Conservation (phyloP, 2,113 vertebrate genomes). For the Leiothrix lutea region DNA sequence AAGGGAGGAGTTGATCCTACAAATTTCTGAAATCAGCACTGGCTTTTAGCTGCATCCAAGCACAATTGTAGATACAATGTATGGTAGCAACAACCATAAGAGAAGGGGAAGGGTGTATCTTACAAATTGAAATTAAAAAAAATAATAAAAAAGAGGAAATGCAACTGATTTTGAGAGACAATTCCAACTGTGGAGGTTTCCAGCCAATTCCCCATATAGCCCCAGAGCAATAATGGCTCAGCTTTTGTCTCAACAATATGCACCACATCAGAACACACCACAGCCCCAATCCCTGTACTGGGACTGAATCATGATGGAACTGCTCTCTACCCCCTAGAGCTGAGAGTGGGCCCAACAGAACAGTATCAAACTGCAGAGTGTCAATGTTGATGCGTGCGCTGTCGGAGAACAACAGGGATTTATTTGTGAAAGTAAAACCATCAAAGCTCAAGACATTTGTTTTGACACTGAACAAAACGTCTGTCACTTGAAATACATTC, state of each 20-base stretch:
- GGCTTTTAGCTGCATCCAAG: background rate
- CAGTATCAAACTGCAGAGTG: background rate
- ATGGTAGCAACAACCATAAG: background rate
- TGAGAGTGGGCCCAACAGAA: background rate
- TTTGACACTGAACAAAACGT: background rate
- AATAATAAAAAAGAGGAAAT: background rate
- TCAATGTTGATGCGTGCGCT: rapidly evolving
- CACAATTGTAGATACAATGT: background rate
- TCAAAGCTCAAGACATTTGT: background rate
- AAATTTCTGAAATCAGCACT: background rate
- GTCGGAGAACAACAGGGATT: background rate
- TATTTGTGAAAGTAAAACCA: background rate
- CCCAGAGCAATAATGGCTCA: background rate
- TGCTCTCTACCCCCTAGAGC: background rate
- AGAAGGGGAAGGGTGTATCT: background rate
- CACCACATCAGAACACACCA: background rate
- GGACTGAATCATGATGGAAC: background rate
- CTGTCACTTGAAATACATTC: background rate
- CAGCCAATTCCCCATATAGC: background rate
- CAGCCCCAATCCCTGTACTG: background rate
- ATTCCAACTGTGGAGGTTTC: background rate
- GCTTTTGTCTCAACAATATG: background rate
- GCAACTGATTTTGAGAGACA: background rate
- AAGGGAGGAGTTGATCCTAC: background rate
- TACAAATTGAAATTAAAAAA: background rate